A percentile compares a stretch with the other conserved stretches of the same genome.
phyloP scores from a whole-genome alignment of 2,113 vertebrate species.

The Anarrhichthys ocellatus region DNA sequence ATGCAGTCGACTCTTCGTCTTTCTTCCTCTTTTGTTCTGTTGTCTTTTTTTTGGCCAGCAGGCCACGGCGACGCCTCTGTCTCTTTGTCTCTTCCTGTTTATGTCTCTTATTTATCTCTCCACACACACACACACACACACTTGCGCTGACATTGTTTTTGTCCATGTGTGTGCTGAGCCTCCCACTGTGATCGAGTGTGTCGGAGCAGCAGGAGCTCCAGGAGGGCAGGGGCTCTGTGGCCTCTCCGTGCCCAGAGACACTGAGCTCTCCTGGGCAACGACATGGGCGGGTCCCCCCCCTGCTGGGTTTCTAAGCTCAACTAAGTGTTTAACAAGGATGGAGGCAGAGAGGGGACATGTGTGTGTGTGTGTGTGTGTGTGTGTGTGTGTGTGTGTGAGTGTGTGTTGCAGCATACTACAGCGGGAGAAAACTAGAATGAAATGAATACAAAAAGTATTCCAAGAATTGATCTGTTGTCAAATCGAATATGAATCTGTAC shows the following conservation, averaged over 20 bases:
- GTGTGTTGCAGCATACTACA: neutral
- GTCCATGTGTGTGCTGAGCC: neutral
- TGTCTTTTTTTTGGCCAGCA: neutral
- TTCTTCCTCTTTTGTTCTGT: conserved; percentile 2
- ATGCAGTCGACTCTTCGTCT: neutral
- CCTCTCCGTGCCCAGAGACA: neutral
- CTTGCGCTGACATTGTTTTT: neutral
- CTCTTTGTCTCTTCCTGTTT: conserved; percentile 30
- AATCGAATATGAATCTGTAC: neutral
- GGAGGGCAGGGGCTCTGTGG: conserved; percentile 4
- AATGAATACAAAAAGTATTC: neutral
- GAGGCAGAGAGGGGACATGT: neutral
- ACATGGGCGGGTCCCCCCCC: conserved; percentile 23
- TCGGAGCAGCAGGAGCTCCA: conserved; percentile 1
- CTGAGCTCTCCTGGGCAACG: conserved; percentile 16
- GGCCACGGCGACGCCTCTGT: neutral
- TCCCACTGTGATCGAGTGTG: neutral
- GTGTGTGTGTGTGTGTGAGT: conserved; percentile 8
- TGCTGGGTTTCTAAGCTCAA: conserved; percentile 29
- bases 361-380: conserved; percentile 18
- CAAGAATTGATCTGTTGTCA: neutral
- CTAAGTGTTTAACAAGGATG: conserved; percentile 21
- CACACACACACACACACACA: neutral
- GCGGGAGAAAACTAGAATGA: neutral
- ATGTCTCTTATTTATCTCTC: conserved; percentile 17